These are phyloP conservation scores for Agonopterix alstromeriana DNA, from an alignment of 2,888 invertebrate genomes.

Conservation along the genomic window DNA sequence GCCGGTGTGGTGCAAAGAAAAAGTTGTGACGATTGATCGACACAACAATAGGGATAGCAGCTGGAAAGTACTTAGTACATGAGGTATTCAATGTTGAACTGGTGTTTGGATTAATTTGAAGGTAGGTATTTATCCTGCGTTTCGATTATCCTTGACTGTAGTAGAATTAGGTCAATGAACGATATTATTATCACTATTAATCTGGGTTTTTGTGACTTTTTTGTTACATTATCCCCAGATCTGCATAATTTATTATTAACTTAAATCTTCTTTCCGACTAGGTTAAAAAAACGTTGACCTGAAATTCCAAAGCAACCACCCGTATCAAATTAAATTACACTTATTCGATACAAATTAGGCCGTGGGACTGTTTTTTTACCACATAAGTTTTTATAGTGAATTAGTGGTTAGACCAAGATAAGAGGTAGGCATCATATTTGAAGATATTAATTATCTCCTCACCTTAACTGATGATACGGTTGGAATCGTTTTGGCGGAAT, in stretches of 20 bases:
- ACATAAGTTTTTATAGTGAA: constrained; percentile 23
- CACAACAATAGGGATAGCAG: constrained; percentile 4
- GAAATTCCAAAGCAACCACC: constrained; percentile 39
- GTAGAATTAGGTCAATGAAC: too few species aligned
- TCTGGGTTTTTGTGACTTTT: too few species aligned
- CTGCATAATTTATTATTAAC: too few species aligned
- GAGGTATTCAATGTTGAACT: background rate
- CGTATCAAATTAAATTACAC: constrained; percentile 58
- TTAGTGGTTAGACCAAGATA: constrained; percentile 31
- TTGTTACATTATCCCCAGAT: too few species aligned
- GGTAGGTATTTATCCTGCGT: too few species aligned
- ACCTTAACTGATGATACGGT: constrained; percentile 4
- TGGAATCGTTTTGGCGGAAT: constrained; percentile 1
- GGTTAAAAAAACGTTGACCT: constrained; percentile 21
- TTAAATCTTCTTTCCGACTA: too few species aligned
- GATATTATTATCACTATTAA: too few species aligned
- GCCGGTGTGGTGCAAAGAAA: constrained; percentile 20
- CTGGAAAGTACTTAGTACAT: background rate
- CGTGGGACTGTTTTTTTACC: constrained; percentile 45
- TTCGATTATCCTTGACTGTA: too few species aligned
- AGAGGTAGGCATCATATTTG: constrained; percentile 18
- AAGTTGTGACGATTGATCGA: constrained; percentile 6
- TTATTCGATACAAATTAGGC: constrained; percentile 48
- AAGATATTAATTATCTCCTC: constrained; percentile 10
- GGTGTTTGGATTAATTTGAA: background rate